Evolutionary conservation across 2,113 vertebrate genomes (phyloP), one percentile per base, ranked within the genome.

Genomic region (Prolemur simus): DNA sequence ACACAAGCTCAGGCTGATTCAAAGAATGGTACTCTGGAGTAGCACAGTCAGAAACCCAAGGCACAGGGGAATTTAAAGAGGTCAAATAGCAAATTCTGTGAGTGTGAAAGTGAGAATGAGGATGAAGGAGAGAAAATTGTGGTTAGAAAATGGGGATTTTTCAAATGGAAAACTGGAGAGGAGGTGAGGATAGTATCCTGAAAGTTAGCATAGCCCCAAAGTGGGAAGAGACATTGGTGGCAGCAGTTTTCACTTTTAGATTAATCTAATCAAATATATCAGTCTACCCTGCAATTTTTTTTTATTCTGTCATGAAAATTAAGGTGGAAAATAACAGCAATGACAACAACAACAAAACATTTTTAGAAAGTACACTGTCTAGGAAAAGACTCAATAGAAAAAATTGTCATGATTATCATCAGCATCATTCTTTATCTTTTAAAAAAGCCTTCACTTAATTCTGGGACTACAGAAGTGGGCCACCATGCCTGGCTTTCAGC

Each of bases 391-490:
- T 45, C 56, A 42, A 20, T n/a, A 63, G 15, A 81, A 56, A 6
- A 68, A 18, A 18, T n/a, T 9, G 21, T 60, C 9, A n/a, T 47
- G 11, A 29, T 60, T 17, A 56, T 14, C 34, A 42, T 60, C 2
- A 73, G 5, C 0, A 27, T 49, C 27, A 49, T 52, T 63, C 29
- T 54, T 86, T 60, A 39, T 27, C 21, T 95, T 97, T 87, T 63
- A 6, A 74, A 95, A 95, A 86, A 77, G 2, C 1, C 18, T 71
- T 91, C 25, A 45, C 11, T 34, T 45, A 69, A 78, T 96, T 84
- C 52, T 54, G 52, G 52, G 52, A 54, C 17, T 54, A 54, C 52
- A 54, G 52, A 54, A 27, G 58, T 60, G 58, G 58, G 25, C 25
- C 58, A 60, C 10, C 25, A 60, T 1, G 4, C 9, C 25, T 60